These are phyloP conservation scores for Trichogramma evanescens DNA, from an alignment of 2,888 invertebrate genomes.

Conservation along the genomic window DNA sequence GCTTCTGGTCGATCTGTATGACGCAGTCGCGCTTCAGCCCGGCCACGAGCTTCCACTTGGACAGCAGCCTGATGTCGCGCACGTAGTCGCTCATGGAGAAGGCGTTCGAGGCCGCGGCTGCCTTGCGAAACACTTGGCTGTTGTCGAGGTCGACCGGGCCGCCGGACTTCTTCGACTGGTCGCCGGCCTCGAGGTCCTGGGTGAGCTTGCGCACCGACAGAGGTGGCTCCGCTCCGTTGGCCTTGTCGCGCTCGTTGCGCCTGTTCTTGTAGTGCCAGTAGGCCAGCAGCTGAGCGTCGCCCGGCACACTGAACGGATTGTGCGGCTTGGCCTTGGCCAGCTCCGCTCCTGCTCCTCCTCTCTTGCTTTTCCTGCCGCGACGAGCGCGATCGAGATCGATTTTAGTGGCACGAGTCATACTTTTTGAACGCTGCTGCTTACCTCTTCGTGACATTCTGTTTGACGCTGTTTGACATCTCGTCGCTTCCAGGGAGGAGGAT, in stretches of 20 bases:
- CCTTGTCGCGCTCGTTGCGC: neutral
- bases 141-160: no score
- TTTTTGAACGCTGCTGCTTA: no score
- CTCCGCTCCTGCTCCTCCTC: neutral
- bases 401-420: no score
- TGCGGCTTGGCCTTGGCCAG: no score
- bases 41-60: conserved; percentile 51
- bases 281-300: conserved; percentile 1
- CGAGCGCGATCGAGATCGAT: no score
- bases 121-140: no score
- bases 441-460: no score
- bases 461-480: no score
- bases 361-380: no score
- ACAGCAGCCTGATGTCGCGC: conserved; percentile 50
- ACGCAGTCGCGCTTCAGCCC: conserved; percentile 50
- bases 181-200: neutral
- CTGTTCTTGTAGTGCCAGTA: conserved; percentile 9
- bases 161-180: neutral
- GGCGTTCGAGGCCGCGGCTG: neutral
- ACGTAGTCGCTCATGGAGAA: conserved; percentile 57
- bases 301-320: conserved; percentile 7
- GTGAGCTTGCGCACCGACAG: no score
- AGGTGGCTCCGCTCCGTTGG: no score
- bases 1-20: conserved; percentile 53
- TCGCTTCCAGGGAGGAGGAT: no score